Conservation (phyloP, 2,888 invertebrate genomes). For the Beris morrisii region DNA sequence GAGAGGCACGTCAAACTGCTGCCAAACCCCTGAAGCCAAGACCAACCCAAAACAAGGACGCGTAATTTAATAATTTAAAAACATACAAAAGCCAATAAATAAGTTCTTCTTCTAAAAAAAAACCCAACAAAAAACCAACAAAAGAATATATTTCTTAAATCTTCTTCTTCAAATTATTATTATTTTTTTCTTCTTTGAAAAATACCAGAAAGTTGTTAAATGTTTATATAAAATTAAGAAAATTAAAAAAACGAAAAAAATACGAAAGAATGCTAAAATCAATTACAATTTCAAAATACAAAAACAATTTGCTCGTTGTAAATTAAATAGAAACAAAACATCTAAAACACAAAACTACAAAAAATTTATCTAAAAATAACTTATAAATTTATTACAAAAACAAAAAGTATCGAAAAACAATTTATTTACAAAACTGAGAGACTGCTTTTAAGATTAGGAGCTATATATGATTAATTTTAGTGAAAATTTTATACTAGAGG, state of each 20-base stretch:
- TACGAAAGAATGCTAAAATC: slow-evolving; percentile 12
- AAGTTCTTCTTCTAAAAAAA: slow-evolving; percentile 16
- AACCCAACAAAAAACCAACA: slow-evolving; percentile 6
- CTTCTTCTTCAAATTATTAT: slow-evolving; percentile 25
- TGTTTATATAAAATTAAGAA: slow-evolving; percentile 18
- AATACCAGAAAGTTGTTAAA: slow-evolving; percentile 33
- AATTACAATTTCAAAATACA: slow-evolving; percentile 32
- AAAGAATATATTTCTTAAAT: slow-evolving; percentile 33
- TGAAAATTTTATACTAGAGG: slow-evolving; percentile 30
- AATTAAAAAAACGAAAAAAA: slow-evolving; percentile 23
- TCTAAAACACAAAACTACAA: not conserved
- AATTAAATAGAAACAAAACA: slow-evolving; percentile 9
- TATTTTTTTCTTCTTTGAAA: slow-evolving; percentile 21
- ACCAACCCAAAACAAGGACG: slow-evolving; percentile 57
- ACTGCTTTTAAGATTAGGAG: slow-evolving; percentile 37
- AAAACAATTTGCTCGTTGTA: slow-evolving; percentile 14
- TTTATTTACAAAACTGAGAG: slow-evolving; percentile 38
- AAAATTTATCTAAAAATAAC: slow-evolving; percentile 49
- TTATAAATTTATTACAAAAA: slow-evolving; percentile 48
- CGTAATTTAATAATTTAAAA: slow-evolving; percentile 45
- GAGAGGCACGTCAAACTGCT: slow-evolving; percentile 56
- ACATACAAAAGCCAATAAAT: slow-evolving; percentile 32
- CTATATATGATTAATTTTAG: slow-evolving; percentile 36
- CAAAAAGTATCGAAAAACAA: slow-evolving; percentile 31
- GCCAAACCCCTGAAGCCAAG: slow-evolving; percentile 58